Conservation (phyloP, 2,888 invertebrate species). For the Cheilosia impressa region DNA sequence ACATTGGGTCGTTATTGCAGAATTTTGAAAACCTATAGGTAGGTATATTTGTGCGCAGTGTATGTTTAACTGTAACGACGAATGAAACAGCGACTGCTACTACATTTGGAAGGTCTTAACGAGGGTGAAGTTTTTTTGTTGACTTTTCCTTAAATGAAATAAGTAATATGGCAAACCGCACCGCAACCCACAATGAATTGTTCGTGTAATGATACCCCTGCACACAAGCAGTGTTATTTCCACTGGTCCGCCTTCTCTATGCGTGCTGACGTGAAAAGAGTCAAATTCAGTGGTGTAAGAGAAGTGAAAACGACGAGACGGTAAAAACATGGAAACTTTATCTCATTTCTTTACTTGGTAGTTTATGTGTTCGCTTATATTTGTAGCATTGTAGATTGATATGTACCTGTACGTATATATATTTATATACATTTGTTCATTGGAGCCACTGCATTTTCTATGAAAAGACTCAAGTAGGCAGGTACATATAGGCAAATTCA, state of each 20-base stretch:
- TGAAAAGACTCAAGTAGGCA: too few species aligned
- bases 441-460: too few species aligned
- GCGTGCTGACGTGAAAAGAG: slow-evolving; percentile 34
- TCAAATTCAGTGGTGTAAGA: slow-evolving; percentile 33
- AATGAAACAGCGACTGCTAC: slow-evolving; percentile 48
- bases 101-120: slow-evolving; percentile 64
- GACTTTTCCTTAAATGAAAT: slow-evolving; percentile 71
- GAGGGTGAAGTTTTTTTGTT: slow-evolving; percentile 68
- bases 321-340: neutral
- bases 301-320: slow-evolving; percentile 13
- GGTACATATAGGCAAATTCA: too few species aligned
- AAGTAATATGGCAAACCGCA: slow-evolving; percentile 75
- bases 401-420: too few species aligned
- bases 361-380: neutral
- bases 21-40: slow-evolving; percentile 9
- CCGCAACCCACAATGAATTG: slow-evolving; percentile 75
- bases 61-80: slow-evolving; percentile 2
- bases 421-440: too few species aligned
- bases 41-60: neutral
- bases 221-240: slow-evolving; percentile 32
- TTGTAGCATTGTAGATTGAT: neutral
- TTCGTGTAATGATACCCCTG: slow-evolving; percentile 67
- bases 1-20: slow-evolving; percentile 46
- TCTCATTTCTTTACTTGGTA: slow-evolving; percentile 20
- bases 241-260: slow-evolving; percentile 47